phyloP scores from a whole-genome alignment of 2,888 invertebrate genomes.

The Syritta pipiens region DNA sequence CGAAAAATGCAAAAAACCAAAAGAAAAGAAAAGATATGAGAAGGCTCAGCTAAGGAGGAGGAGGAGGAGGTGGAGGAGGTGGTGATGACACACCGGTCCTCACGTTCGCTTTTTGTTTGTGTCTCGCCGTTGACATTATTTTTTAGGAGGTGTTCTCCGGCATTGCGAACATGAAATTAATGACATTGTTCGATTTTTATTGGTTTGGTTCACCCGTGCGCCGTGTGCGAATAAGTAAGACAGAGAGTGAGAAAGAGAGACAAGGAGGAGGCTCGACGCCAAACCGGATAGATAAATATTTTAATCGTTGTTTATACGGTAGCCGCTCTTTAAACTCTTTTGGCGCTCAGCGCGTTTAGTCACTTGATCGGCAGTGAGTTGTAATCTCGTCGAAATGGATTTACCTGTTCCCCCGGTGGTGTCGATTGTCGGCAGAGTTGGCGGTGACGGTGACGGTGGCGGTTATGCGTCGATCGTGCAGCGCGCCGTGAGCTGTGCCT shows the following conservation, averaged over 20 bases:
- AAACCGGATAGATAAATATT: slow-evolving; percentile 56
- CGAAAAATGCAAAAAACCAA: slow-evolving; percentile 19
- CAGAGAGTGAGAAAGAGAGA: background rate
- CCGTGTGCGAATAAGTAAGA: too few species aligned
- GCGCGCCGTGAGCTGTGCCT: slow-evolving; percentile 1
- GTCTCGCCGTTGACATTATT: slow-evolving; percentile 59
- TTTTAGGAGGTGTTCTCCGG: slow-evolving; percentile 67
- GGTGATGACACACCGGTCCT: too few species aligned
- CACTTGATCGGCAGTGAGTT: slow-evolving; percentile 54
- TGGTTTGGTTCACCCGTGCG: too few species aligned
- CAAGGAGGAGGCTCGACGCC: background rate
- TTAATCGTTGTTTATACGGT: slow-evolving; percentile 69
- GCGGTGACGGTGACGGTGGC: too few species aligned
- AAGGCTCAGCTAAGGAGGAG: background rate
- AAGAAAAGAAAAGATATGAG: background rate
- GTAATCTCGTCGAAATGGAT: slow-evolving; percentile 62
- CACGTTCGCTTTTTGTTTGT: background rate
- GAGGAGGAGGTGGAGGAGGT: too few species aligned
- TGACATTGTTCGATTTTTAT: slow-evolving; percentile 69
- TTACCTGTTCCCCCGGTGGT: slow-evolving; percentile 34
- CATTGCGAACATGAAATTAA: slow-evolving; percentile 68
- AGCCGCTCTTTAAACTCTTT: slow-evolving; percentile 63
- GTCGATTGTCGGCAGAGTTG: slow-evolving; percentile 34
- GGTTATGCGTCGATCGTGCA: too few species aligned
- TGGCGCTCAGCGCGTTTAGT: slow-evolving; percentile 63